Percentiles rank a stretch among this genome's conserved stretches.
Evolutionary conservation across 2,888 invertebrate species (phyloP).

Genomic region (Chorisops tibialis): DNA sequence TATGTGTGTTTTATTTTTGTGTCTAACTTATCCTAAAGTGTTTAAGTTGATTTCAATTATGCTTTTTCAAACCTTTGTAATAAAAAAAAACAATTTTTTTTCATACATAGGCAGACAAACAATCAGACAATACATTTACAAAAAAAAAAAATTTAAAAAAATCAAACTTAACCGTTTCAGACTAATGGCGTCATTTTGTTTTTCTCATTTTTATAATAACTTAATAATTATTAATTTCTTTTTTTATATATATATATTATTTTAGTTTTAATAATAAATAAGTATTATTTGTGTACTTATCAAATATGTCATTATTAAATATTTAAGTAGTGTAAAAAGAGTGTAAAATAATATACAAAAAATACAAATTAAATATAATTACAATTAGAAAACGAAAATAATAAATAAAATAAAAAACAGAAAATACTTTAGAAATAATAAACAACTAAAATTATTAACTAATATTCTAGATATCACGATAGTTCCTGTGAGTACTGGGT

Average conservation of each 20-base stretch:
- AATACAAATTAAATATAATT: conserved; percentile 1
- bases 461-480: conserved; percentile 54
- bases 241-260: conserved; percentile 8
- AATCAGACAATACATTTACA: conserved; percentile 4
- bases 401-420: conserved; percentile 15
- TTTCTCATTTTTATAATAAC: conserved; percentile 6
- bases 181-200: conserved; percentile 19
- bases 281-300: conserved; percentile 9
- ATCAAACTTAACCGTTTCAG: conserved; percentile 17
- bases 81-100: conserved; percentile 15
- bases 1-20: conserved; percentile 1
- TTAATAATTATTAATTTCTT: too few species aligned
- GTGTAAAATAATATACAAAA: conserved; percentile 13
- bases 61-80: background rate
- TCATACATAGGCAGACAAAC: conserved; percentile 8
- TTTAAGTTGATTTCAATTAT: background rate
- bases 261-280: conserved; percentile 13
- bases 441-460: conserved; percentile 35
- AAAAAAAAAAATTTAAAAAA: too few species aligned
- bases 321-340: conserved; percentile 20
- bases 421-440: conserved; percentile 10
- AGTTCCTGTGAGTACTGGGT: conserved; percentile 54
- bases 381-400: conserved; percentile 17
- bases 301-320: conserved; percentile 23
- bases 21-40: conserved; percentile 12